Base-by-base conservation (phyloP, 2,888 invertebrate genomes). In the Scaptomyza polygonia region DNA sequence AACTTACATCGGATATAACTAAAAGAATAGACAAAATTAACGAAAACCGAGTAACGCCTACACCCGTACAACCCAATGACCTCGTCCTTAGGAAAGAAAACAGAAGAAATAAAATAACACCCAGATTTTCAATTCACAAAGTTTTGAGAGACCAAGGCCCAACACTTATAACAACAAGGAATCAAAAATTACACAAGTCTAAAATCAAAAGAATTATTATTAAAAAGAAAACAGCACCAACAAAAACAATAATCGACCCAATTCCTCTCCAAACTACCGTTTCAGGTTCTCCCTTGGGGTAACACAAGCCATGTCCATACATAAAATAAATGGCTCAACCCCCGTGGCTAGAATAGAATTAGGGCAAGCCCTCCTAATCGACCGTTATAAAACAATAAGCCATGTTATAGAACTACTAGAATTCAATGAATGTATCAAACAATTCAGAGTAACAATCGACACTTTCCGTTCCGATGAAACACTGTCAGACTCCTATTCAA, bases 21-120 rank as follows among this genome's bases (percentile, higher is more conserved):
- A n/a, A n/a, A 16, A 40, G 56, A 29, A 64, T 55, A 12, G n/a
- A 58, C 4, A 67, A 61, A 43, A 47, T 69, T 25, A 74, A 72
- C 61, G 30, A 47, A 34, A 34, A 18, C n/a, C 58, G 65, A 52
- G n/a, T 40, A 51, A 18, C 40, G 12, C 54, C 69, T 1, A 44
- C 7, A 43, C 25, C 2, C 3, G 8, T 63, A 39, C 11, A n/a
- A 9, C 25, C 42, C n/a, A 14, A 44, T 27, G 14, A 8, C 6
- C 3, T 16, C 9, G 14, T 64, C 14, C 27, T 52, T 18, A 57
- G 57, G 21, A 64, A 34, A 25, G 57, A 62, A 44, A 56, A 62
- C 34, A 39, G 64, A 11, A 25, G 57, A 57, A 52, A 64, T 30
- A 63, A 63, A 5, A 44, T 44, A 11, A 16, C 14, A 14, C 36